Conservation (phyloP, 2,888 invertebrate species). For the Thalpophila matura region DNA sequence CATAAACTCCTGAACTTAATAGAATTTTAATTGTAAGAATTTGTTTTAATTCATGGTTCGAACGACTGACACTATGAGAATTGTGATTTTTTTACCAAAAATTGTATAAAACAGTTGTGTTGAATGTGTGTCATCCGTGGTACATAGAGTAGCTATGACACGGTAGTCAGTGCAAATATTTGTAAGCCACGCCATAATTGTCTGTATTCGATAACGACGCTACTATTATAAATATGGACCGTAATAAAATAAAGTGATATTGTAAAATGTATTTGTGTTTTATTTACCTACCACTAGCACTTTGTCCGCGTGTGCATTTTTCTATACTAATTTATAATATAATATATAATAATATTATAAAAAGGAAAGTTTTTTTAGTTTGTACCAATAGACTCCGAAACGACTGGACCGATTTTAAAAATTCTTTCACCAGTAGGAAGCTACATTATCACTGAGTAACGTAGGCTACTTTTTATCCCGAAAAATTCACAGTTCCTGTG, state of each 20-base stretch:
- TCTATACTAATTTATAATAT: too few species aligned
- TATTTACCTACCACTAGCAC: slow-evolving; percentile 45
- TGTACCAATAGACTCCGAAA: too few species aligned
- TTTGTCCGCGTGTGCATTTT: too few species aligned
- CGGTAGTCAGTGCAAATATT: slow-evolving; percentile 57
- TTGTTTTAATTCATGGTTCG: too few species aligned
- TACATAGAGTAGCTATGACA: slow-evolving; percentile 49
- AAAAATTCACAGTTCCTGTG: too few species aligned
- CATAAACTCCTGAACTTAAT: too few species aligned
- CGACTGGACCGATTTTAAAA: too few species aligned
- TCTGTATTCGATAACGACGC: slow-evolving; percentile 69
- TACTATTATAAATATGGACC: slow-evolving; percentile 74
- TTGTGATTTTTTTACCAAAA: slow-evolving; percentile 12
- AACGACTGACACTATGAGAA: slow-evolving; percentile 5
- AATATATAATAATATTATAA: too few species aligned
- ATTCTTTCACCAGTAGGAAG: too few species aligned
- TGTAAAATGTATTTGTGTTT: slow-evolving; percentile 71
- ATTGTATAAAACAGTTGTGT: neutral
- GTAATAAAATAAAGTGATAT: slow-evolving; percentile 83
- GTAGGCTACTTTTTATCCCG: too few species aligned
- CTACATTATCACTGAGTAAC: too few species aligned
- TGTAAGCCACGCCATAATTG: slow-evolving; percentile 66
- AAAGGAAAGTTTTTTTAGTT: too few species aligned
- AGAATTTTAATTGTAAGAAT: neutral
- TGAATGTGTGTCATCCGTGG: slow-evolving; percentile 28